Base-by-base conservation (phyloP, 92 coral and sea anemone genomes). In the Epizoanthus stellaris region DNA sequence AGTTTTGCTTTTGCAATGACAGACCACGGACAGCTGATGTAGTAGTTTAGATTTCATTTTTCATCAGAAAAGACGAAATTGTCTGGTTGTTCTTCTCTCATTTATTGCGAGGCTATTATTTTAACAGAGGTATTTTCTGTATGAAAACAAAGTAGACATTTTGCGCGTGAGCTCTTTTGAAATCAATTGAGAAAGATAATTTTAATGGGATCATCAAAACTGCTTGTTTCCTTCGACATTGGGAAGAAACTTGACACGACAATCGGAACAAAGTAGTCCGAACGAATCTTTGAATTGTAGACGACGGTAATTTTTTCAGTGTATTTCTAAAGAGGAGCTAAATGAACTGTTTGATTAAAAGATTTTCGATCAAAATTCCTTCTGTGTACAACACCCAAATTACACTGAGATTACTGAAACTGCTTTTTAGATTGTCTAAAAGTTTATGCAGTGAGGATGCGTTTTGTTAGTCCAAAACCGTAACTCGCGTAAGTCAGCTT, bases 201-300 rank as follows among this genome's bases (percentile, higher is more conserved):
- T 76, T 56, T n/a, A 58, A 76, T 38, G 9, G 73, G 52, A 36
- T n/a, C 56, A 49, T 68, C 42, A 57, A 58, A 58, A 76, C 12
- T 17, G 13, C 43, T 57, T 76, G 43, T 59, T 77, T 43, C 43
- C 63, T 25, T 38, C 45, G 14, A 17, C 80, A 75, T 17, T 10
- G 80, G 34, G 49, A 79, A 79, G 83, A 79, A 79, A 79, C 71
- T 62, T 62, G 83, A 79, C 65, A 79, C 83, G 65, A 61, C 72
- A 43, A 63, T 79, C 60, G 70, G 30, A 79, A 79, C 59, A 64
- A 45, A 59, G 71, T 61, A 62, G 70, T 47, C 30, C 39, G 10
- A 8, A 23, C 45, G 12, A 63, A 1, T 39, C 45, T 63, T 62
- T 62, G 52, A 11, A 52, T 52, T 52, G 45, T 59, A 40, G 72